phyloP scores from a whole-genome alignment of 2,888 invertebrate genomes.

The Conus canariensis region DNA sequence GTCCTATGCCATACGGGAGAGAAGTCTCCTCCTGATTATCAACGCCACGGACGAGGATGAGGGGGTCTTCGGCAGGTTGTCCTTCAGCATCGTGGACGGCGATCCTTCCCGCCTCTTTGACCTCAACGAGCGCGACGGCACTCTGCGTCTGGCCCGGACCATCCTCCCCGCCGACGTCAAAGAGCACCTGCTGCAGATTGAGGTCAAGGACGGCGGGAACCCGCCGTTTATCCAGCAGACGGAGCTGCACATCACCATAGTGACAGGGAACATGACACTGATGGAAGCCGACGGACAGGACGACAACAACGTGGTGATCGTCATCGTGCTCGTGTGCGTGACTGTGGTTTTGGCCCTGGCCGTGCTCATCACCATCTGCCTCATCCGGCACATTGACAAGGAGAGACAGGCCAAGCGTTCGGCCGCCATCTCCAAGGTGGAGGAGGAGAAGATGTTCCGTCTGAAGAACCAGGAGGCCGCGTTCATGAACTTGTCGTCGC shows the following conservation, averaged over 20 bases:
- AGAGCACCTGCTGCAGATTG: conserved; percentile 60
- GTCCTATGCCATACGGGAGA: conserved; percentile 62
- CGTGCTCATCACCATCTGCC: conserved; percentile 64
- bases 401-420: conserved; percentile 51
- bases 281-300: conserved; percentile 39
- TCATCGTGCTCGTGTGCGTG: conserved; percentile 64
- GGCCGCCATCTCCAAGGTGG: conserved; percentile 42
- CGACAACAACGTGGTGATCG: conserved; percentile 65
- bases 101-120: conserved; percentile 79
- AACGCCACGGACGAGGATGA: conserved; percentile 95
- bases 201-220: conserved; percentile 66
- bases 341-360: conserved; percentile 65
- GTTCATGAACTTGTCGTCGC: conserved; percentile 40
- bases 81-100: conserved; percentile 84
- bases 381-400: conserved; percentile 62
- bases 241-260: conserved; percentile 56
- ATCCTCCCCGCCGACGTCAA: conserved; percentile 61
- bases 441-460: conserved; percentile 55
- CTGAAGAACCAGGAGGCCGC: conserved; percentile 41
- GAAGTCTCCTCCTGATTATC: conserved; percentile 81
- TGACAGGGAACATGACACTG: conserved; percentile 61
- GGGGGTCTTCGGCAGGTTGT: conserved; percentile 81
- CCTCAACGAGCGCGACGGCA: conserved; percentile 78
- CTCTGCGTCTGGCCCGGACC: conserved; percentile 68
- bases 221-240: conserved; percentile 58